Evolutionary conservation across 2,797 vertebrate genomes (phyloP).

Genomic region (Momotus momota): DNA sequence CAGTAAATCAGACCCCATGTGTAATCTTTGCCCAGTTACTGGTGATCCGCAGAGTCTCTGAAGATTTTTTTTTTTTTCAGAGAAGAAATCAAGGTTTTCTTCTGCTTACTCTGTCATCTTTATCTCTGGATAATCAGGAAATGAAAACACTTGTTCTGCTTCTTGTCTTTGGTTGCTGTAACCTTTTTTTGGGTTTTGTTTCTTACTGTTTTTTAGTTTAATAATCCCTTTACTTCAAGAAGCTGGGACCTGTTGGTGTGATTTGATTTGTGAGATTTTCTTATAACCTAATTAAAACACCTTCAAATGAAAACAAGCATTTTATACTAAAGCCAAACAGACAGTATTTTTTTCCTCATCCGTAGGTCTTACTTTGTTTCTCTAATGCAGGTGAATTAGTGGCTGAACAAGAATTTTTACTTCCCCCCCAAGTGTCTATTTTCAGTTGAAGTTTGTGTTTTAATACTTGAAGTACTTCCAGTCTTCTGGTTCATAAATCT

Average conservation of each 20-base stretch:
- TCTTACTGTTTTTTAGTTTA: not conserved
- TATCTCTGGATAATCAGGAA: not conserved
- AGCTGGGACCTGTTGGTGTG: not conserved
- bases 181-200: not conserved
- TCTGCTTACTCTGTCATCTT: not conserved
- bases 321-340: not conserved
- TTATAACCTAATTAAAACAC: not conserved
- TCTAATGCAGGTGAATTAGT: not conserved
- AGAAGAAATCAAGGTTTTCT: not conserved
- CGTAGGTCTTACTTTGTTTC: not conserved
- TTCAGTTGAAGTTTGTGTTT: not conserved
- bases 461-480: not conserved
- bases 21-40: not conserved
- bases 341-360: not conserved
- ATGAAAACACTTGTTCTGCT: not conserved
- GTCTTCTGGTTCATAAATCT: not conserved
- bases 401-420: not conserved
- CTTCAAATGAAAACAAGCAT: rapidly evolving
- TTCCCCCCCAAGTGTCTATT: not conserved
- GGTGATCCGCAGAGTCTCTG: not conserved
- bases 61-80: not conserved
- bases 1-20: not conserved
- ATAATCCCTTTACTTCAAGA: not conserved
- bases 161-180: not conserved
- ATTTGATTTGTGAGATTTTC: not conserved